phyloP scores from a whole-genome alignment of 2,113 vertebrate genomes.

The Amia ocellicauda region DNA sequence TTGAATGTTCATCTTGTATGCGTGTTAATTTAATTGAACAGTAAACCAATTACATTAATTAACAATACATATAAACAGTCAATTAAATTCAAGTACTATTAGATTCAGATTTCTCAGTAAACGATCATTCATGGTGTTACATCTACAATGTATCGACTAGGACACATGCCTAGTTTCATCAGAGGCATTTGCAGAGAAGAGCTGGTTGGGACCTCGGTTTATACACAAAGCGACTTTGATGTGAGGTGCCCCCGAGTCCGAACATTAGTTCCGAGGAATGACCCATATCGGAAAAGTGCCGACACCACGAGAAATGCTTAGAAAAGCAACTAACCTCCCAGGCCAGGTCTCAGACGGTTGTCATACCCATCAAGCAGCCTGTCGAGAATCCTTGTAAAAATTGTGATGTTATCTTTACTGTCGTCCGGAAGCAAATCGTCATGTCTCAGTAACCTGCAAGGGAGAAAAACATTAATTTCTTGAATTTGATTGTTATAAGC shows the following conservation, averaged over 20 bases:
- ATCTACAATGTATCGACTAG: no score
- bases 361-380: conserved; percentile 94
- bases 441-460: conserved; percentile 41
- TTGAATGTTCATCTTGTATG: no score
- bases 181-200: not conserved
- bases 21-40: no score
- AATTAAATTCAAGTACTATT: no score
- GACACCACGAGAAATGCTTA: not conserved
- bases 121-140: no score
- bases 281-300: not conserved
- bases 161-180: not conserved
- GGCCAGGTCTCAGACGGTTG: conserved; percentile 89
- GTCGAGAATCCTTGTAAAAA: conserved; percentile 94
- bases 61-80: no score
- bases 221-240: conserved; percentile 1
- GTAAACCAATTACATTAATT: no score
- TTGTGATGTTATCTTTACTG: conserved; percentile 95
- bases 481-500: no score
- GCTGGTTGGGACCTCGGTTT: not conserved
- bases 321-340: conserved; percentile 57
- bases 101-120: no score
- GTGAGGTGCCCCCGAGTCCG: conserved; percentile 1
- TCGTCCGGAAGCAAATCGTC: conserved; percentile 76
- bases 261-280: not conserved
- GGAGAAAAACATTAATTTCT: not conserved